A percentile compares a stretch with the other conserved stretches of the same genome.
Evolutionary conservation across 2,888 invertebrate species (phyloP).

Genomic region (Andrena hattorfiana): DNA sequence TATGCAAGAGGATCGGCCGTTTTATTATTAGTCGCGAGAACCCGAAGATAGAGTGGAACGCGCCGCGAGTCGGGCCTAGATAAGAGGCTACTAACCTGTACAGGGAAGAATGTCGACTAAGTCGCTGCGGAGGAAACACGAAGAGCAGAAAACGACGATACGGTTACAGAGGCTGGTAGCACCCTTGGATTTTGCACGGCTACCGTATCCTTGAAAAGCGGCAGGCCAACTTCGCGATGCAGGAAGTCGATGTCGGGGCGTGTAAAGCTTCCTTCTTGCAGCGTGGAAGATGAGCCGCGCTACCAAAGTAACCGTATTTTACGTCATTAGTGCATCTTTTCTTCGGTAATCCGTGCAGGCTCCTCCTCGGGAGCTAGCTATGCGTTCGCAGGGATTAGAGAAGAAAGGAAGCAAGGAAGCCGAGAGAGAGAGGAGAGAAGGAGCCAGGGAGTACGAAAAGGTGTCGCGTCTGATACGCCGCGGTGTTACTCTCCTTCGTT

Average conservation of each 20-base stretch:
- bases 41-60: slow-evolving; percentile 27
- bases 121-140: not conserved
- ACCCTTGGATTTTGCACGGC: slow-evolving; percentile 11
- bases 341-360: not conserved
- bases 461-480: slow-evolving; percentile 27
- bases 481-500: slow-evolving; percentile 47
- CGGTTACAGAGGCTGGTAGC: not conserved
- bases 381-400: too few relatives aligned
- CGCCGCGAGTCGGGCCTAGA: not conserved
- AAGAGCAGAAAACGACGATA: not conserved
- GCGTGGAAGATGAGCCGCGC: slow-evolving; percentile 9
- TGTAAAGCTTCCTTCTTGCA: not conserved
- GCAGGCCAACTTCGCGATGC: not conserved
- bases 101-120: not conserved
- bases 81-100: slow-evolving; percentile 9
- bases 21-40: slow-evolving; percentile 76
- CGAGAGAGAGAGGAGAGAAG: not conserved
- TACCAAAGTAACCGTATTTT: slow-evolving; percentile 24
- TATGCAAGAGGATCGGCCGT: slow-evolving; percentile 68
- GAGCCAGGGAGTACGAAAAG: slow-evolving; percentile 3
- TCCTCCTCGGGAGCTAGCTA: not conserved
- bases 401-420: not conserved
- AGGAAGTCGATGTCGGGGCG: slow-evolving; percentile 34
- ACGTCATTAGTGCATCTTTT: not conserved
- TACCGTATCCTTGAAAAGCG: slow-evolving; percentile 7